Percentiles rank a stretch among this genome's conserved stretches.
These are phyloP conservation scores for Luehdorfia chinensis DNA, from an alignment of 1,140 invertebrate genomes.

Conservation along the genomic window DNA sequence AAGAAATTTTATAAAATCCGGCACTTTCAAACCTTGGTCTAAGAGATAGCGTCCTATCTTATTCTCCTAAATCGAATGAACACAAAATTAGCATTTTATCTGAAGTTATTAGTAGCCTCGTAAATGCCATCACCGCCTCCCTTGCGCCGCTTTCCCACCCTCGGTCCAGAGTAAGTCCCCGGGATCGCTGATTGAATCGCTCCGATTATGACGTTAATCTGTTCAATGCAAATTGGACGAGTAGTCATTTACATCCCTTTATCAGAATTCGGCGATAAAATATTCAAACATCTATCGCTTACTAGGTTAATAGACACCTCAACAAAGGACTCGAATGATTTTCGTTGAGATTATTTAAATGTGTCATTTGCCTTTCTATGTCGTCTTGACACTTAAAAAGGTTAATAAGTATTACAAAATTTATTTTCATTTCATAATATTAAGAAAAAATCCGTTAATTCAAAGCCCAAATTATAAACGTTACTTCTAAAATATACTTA, in stretches of 20 bases:
- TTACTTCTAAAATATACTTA: no score
- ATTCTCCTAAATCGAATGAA: slow-evolving; percentile 69
- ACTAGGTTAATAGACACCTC: slow-evolving; percentile 36
- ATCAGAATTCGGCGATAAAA: slow-evolving; percentile 67
- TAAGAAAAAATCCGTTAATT: no score
- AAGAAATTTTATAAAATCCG: no score
- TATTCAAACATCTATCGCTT: slow-evolving; percentile 73
- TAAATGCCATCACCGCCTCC: slow-evolving; percentile 27
- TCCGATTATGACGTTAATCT: slow-evolving; percentile 76
- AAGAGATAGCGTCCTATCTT: slow-evolving; percentile 36
- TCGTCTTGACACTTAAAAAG: no score
- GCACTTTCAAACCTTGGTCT: background rate
- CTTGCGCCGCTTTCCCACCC: slow-evolving; percentile 19
- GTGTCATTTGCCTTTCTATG: slow-evolving; percentile 15
- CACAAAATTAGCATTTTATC: slow-evolving; percentile 77
- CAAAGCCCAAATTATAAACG: no score
- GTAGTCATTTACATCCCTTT: slow-evolving; percentile 74
- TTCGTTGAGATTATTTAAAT: background rate
- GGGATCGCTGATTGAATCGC: slow-evolving; percentile 72
- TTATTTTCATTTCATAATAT: no score
- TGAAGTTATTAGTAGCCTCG: slow-evolving; percentile 68
- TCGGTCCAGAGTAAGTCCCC: slow-evolving; percentile 57
- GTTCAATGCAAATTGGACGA: slow-evolving; percentile 75
- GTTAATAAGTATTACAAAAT: no score
- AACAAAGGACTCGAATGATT: slow-evolving; percentile 13